phyloP scores from a whole-genome alignment of 1,140 invertebrate species.

The Drosophila fuyamai region DNA sequence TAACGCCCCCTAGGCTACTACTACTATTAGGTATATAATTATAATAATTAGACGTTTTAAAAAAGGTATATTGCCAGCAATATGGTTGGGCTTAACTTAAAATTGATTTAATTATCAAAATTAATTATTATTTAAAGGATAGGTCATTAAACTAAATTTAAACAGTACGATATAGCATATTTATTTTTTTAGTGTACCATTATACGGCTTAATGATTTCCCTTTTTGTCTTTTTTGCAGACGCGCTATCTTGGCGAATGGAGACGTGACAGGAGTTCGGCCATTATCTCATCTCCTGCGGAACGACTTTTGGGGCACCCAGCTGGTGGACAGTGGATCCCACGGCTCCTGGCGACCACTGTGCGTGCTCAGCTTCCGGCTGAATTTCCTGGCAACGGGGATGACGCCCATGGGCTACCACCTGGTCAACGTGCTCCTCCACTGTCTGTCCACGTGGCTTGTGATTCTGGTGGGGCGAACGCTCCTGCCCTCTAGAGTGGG shows the following conservation, averaged over 20 bases:
- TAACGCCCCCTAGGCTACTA: neutral
- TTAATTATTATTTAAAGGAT: too few relatives aligned
- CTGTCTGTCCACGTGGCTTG: conserved; percentile 91
- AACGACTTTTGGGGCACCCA: conserved; percentile 97
- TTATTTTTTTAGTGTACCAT: neutral
- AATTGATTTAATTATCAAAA: too few relatives aligned
- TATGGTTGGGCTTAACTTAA: too few relatives aligned
- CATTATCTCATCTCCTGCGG: conserved; percentile 84
- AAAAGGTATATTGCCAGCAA: too few relatives aligned
- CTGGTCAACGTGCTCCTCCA: conserved; percentile 94
- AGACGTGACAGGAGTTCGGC: conserved; percentile 90
- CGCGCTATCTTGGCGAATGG: conserved; percentile 95
- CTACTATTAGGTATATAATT: neutral
- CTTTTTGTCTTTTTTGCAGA: conserved; percentile 85
- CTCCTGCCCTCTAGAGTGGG: conserved; percentile 86
- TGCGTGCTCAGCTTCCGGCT: conserved; percentile 96
- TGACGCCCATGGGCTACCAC: conserved; percentile 93
- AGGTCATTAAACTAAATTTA: neutral
- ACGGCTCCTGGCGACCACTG: conserved; percentile 96
- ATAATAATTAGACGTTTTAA: too few relatives aligned
- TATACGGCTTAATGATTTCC: neutral
- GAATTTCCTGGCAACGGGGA: conserved; percentile 94
- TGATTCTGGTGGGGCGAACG: conserved; percentile 89
- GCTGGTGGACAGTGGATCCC: conserved; percentile 92
- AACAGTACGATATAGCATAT: too few relatives aligned